Base-by-base conservation (phyloP, 2,888 invertebrate species). In the Oscheius sp. region DNA sequence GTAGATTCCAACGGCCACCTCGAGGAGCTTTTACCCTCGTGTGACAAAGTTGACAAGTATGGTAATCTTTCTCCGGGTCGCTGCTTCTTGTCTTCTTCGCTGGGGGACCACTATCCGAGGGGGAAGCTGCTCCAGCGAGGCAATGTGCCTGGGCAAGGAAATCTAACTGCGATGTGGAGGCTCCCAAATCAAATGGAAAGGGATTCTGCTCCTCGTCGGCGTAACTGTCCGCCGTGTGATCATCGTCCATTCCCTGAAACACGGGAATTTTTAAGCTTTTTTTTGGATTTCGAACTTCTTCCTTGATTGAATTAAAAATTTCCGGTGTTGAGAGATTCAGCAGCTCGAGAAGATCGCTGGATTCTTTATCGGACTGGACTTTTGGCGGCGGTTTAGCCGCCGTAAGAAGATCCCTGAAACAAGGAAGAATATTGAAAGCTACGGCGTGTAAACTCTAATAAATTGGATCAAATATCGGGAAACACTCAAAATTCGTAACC, bases 1-100 rank as follows among this genome's bases (percentile, higher is more conserved):
- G 80, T 6, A 80, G 74, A 49, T 80, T 80, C 80, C 80, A 80
- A 2, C 80, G 69, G 0, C 80, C 80, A 27, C 80, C 73, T n/a
- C 80, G 41, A 21, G 77, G 80, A 5, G 80, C 74, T 46, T 76
- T 77, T 27, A 80, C 78, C 25, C 76, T 53, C 5, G 77, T 77
- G 21, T 73, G 70, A 55, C 80, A 80, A 12, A 59, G 70, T 46
- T 70, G 74, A 69, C 80, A 80, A 23, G 73, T 63, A 59, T 80
- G 80, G 53, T 80, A 74, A 3, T 78, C 77, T 18, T 70, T 64
- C 6, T 72, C 71, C 9, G 68, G 74, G 35, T 71, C 74, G 12
- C 21, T 23, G 9, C 18, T 23, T 27, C 13, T 41, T 35, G 5
- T 52, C 41, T 63, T 74, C 53, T 46, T 52, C n/a, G 18, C 21